Conservation (phyloP, 2,888 invertebrate species). For the Trichogramma evanescens region DNA sequence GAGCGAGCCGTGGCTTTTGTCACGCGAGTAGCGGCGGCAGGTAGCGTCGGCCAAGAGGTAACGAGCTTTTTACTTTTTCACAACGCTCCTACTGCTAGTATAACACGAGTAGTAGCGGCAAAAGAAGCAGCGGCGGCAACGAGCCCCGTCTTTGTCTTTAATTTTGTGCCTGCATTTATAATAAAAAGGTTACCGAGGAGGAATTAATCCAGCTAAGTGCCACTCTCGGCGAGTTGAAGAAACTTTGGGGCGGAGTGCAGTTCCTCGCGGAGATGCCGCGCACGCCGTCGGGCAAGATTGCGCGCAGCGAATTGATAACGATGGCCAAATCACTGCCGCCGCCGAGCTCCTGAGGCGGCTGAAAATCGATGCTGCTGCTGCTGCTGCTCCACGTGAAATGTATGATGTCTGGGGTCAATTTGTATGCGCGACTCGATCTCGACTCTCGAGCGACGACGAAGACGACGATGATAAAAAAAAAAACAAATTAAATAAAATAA, state of each 20-base stretch:
- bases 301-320: slow-evolving; percentile 26
- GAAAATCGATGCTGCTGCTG: too few species aligned
- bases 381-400: too few species aligned
- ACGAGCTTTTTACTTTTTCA: background rate
- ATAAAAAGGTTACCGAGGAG: slow-evolving; percentile 31
- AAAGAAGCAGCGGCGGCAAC: background rate
- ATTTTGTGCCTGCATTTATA: background rate
- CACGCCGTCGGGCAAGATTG: slow-evolving; percentile 33
- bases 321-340: slow-evolving; percentile 22
- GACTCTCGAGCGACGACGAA: too few species aligned
- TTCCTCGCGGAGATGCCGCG: slow-evolving; percentile 33
- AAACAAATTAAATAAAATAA: too few species aligned
- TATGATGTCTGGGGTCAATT: too few species aligned
- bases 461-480: too few species aligned
- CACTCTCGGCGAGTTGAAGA: slow-evolving; percentile 28
- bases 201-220: slow-evolving; percentile 32
- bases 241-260: slow-evolving; percentile 35
- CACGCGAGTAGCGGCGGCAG: slow-evolving; percentile 1
- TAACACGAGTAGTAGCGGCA: background rate
- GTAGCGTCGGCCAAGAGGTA: slow-evolving; percentile 11
- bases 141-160: background rate
- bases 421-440: too few species aligned
- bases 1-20: slow-evolving; percentile 40
- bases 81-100: background rate
- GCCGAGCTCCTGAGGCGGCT: too few species aligned